Base-by-base conservation (phyloP, 2,797 vertebrate genomes). In the Characodon lateralis region DNA sequence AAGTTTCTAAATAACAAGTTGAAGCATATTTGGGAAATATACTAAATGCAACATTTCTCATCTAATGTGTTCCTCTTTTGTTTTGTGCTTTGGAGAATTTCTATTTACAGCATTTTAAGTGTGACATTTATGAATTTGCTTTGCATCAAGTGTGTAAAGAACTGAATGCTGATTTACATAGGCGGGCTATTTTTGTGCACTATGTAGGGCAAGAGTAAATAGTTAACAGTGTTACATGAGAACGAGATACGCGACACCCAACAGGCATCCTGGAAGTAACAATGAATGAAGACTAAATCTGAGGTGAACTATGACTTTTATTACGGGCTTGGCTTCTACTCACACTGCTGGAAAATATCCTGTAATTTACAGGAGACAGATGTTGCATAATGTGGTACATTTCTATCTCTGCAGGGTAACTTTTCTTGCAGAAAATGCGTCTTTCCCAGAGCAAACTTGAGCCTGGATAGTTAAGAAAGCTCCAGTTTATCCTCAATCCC, bases 151-250 rank as follows among this genome's bases (percentile, higher is more conserved):
- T 55, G 6, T 72, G 73, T 55, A 28, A 79, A 39, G 31, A 41
- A 74, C 76, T 74, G 43, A 79, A 63, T 56, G 58, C 63, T 59
- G 22, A 28, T 2, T 35, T 74, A 58, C 69, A 79, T 73, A 63
- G 55, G 35, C 61, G 70, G 76, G 80, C 86, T 89, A 90, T 90
- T 92, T 89, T 77, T 73, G 83, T 74, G 50, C 2, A 65, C 61
- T 82, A 89, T 89, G 83, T 85, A 89, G 92, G 89, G 83, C 87
- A 90, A 26, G 81, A 89, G 91, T 89, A 89, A 92, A 91, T 90
- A 85, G 87, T 91, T 89, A 91, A 93, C 89, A 68, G 71, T 78
- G 85, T 77, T 86, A 84, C 14, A 7, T 77, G 76, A 89, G 85
- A 86, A 71, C 59, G 26, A 76, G 81, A 80, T 79, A 78, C 63